Evolutionary conservation across 1,140 invertebrate genomes (phyloP), one percentile per base, ranked within the genome.

Genomic region (Scaptomyza graminum): DNA sequence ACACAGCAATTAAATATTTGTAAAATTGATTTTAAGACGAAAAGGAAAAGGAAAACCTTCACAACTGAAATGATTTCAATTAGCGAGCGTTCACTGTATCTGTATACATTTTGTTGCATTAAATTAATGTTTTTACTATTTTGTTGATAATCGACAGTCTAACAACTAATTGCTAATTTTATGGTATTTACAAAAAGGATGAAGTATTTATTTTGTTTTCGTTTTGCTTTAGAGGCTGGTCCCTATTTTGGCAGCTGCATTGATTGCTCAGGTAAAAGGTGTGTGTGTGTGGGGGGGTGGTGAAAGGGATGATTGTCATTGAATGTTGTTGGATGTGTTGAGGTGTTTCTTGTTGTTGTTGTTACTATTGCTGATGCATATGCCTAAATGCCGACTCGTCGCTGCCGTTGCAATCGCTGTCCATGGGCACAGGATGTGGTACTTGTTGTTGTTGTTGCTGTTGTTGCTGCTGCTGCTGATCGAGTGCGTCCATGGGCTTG

Each of bases 371-470:
- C 68, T 89, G 80, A 34, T 75, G 84, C 84, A 79, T 83, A 43
- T 84, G 84, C n/a, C 79, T 62, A 41, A 74, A 84, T 5, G 61
- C 34, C 55, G 80, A 59, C 11, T 87, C 76, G 7, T 88, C 89
- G 11, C 73, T 69, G 25, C 79, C 77, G 74, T 72, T 76, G 22
- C 76, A 80, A 51, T 90, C 89, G 28, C 90, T 91, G 6, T 91
- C 90, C 90, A 90, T 90, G 55, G 89, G 89, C 69, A 90, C 76
- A 8, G 85, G 64, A 12, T 78, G 78, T 7, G 71, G 18, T 16
- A n/a, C n/a, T n/a, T 46, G 49, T 41, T 61, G 50, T 47, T 44
- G 55, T 15, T 22, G 18, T 2, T 22, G 18, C 18, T 22, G 18
- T 3, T 22, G 18, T 22, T 22, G 18, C 51, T 43, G 15, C 18